A percentile compares a stretch with the other conserved stretches of the same genome.
phyloP scores from a whole-genome alignment of 2,888 invertebrate species.

The Zygaena filipendulae region DNA sequence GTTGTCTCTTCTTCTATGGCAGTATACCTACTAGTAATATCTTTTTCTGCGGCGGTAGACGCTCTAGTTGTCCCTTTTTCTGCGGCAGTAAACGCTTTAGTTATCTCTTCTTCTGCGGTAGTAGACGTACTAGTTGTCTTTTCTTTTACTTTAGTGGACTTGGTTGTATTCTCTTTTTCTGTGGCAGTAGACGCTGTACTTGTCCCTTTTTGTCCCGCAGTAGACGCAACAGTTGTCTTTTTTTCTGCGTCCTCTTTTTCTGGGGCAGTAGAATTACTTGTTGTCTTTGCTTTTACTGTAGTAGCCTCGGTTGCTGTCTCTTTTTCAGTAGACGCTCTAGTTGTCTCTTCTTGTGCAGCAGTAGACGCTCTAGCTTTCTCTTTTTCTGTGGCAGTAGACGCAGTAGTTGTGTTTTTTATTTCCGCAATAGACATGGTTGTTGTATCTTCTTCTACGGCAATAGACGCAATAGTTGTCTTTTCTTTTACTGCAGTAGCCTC shows the following conservation, averaged over 20 bases:
- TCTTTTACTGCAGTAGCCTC: not conserved
- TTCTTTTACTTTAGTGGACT: not conserved
- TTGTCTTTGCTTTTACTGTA: too few relatives aligned
- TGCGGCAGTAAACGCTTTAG: slow-evolving; percentile 2
- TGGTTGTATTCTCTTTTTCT: not conserved
- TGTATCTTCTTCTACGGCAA: not conserved
- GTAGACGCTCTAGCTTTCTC: not conserved
- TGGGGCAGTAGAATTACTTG: too few relatives aligned
- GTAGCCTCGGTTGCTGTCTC: slow-evolving; percentile 4
- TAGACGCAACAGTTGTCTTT: slow-evolving; percentile 5
- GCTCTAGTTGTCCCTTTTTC: too few relatives aligned
- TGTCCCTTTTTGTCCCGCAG: slow-evolving; percentile 2
- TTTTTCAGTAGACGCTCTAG: too few relatives aligned
- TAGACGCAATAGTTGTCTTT: not conserved
- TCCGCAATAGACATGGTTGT: not conserved
- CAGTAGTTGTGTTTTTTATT: not conserved
- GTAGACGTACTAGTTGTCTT: not conserved
- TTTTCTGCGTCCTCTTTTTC: not conserved
- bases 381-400: not conserved
- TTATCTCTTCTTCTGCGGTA: not conserved
- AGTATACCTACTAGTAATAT: not conserved
- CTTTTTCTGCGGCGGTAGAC: not conserved
- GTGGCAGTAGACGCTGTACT: too few relatives aligned
- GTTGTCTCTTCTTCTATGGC: not conserved
- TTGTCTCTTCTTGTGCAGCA: too few relatives aligned